Evolutionary conservation across 1,140 invertebrate species (phyloP).

Genomic region (Scaptomyza graminum): DNA sequence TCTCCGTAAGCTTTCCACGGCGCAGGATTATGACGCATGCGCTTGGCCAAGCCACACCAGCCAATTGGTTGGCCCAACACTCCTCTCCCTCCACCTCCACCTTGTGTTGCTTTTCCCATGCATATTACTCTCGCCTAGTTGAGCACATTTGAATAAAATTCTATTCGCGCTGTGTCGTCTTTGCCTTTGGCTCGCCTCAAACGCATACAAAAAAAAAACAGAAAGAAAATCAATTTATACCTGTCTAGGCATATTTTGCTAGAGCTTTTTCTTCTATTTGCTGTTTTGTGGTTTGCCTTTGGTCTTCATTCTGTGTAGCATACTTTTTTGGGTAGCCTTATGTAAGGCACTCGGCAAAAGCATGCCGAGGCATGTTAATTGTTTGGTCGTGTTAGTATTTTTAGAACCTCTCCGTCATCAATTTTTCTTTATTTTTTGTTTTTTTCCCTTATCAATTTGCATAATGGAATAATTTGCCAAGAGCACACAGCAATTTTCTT

Average conservation of each 20-base stretch:
- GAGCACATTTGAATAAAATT: constrained; percentile 81
- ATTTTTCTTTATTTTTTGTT: not conserved
- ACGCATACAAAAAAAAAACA: not conserved
- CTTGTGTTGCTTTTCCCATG: constrained; percentile 62
- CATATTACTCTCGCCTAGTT: constrained; percentile 78
- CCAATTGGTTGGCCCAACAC: constrained; percentile 65
- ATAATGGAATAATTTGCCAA: constrained; percentile 49
- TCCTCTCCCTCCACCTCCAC: constrained; percentile 8
- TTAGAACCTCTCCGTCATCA: not conserved
- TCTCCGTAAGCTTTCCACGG: constrained; percentile 60
- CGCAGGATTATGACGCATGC: constrained; percentile 74
- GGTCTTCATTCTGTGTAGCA: constrained; percentile 39
- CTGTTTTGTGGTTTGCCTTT: too few relatives aligned
- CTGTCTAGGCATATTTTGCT: constrained; percentile 40
- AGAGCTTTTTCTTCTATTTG: constrained; percentile 7
- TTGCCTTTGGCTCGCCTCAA: constrained; percentile 28
- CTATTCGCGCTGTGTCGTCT: constrained; percentile 57
- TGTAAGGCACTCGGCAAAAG: constrained; percentile 32
- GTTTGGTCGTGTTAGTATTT: constrained; percentile 11
- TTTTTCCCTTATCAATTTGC: constrained; percentile 21
- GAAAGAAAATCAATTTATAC: constrained; percentile 52
- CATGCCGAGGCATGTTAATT: constrained; percentile 6
- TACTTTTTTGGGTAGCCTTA: constrained; percentile 63
- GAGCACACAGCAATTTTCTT: constrained; percentile 47
- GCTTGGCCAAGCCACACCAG: constrained; percentile 42